Evolutionary conservation across 2,888 invertebrate genomes (phyloP).

Genomic region (Halictus quadricinctus): DNA sequence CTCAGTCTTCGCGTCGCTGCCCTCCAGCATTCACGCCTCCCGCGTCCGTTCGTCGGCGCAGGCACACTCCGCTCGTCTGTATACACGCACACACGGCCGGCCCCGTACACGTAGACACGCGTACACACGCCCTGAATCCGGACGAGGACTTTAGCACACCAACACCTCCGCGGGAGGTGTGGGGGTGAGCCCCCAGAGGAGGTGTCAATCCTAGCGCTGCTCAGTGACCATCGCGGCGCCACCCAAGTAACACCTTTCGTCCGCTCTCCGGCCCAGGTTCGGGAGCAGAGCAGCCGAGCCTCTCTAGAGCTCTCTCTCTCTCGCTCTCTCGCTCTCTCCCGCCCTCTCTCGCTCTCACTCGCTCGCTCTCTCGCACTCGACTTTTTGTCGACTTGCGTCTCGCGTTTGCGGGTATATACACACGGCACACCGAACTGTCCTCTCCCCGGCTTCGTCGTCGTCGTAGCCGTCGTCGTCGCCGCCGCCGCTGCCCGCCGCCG

Average conservation of each 20-base stretch:
- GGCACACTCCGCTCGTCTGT: slow-evolving; percentile 69
- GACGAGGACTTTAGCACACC: slow-evolving; percentile 80
- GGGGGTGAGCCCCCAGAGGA: slow-evolving; percentile 82
- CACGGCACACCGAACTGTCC: slow-evolving; percentile 36
- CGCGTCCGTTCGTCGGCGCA: slow-evolving; percentile 77
- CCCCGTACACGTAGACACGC: slow-evolving; percentile 60
- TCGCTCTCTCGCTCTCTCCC: slow-evolving; percentile 12
- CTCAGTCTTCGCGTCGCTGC: slow-evolving; percentile 81
- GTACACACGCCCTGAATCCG: slow-evolving; percentile 71
- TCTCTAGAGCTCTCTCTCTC: slow-evolving; percentile 45
- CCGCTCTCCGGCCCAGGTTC: slow-evolving; percentile 73
- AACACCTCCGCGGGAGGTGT: slow-evolving; percentile 81
- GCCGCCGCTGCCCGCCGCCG: not conserved
- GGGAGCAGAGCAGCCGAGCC: slow-evolving; percentile 22
- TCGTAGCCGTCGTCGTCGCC: not conserved
- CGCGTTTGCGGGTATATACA: slow-evolving; percentile 31
- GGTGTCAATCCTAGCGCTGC: slow-evolving; percentile 83
- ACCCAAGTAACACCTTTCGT: slow-evolving; percentile 83
- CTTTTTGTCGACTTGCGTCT: slow-evolving; percentile 38
- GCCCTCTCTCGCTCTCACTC: slow-evolving; percentile 13
- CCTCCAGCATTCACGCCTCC: slow-evolving; percentile 82
- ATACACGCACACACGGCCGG: slow-evolving; percentile 61
- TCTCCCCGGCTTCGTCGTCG: slow-evolving; percentile 29
- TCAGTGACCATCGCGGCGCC: slow-evolving; percentile 83
- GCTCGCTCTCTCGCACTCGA: slow-evolving; percentile 18